phyloP scores from a whole-genome alignment of 2,797 vertebrate species.

The Hoplostethus atlanticus region DNA sequence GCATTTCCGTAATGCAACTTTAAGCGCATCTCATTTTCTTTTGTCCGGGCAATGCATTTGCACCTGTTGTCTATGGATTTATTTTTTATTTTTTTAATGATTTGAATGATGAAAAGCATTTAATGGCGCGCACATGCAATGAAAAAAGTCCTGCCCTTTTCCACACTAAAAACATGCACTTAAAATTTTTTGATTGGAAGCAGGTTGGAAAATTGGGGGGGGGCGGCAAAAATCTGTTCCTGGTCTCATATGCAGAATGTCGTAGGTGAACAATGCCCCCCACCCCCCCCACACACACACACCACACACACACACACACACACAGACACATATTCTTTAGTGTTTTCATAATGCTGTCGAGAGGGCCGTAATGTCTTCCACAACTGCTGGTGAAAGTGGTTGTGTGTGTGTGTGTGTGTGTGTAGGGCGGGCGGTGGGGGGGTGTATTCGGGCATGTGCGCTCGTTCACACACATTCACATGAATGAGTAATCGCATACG shows the following conservation, averaged over 20 bases:
- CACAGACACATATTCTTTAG: constrained; percentile 1
- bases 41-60: constrained; percentile 18
- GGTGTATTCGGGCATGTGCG: constrained; percentile 35
- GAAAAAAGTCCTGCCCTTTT: constrained; percentile 21
- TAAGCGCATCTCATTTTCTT: constrained; percentile 28
- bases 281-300: background rate
- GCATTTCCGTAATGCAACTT: background rate
- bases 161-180: too few species aligned
- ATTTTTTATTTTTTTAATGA: background rate
- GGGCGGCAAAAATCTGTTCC: constrained; percentile 11
- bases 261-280: constrained; percentile 1
- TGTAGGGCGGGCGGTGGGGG: background rate
- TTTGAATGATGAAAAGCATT: constrained; percentile 16
- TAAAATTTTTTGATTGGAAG: constrained; percentile 16
- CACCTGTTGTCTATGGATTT: too few species aligned
- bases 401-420: constrained; percentile 3
- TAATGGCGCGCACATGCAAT: too few species aligned
- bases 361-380: constrained; percentile 42
- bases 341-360: constrained; percentile 41
- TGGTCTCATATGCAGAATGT: constrained; percentile 18
- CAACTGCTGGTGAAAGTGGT: constrained; percentile 26
- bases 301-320: background rate
- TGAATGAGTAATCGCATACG: constrained; percentile 50
- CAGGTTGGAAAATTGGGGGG: constrained; percentile 18
- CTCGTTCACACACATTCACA: constrained; percentile 54